Conservation (phyloP, 2,797 vertebrate species). For the Cottoperca gobio region DNA sequence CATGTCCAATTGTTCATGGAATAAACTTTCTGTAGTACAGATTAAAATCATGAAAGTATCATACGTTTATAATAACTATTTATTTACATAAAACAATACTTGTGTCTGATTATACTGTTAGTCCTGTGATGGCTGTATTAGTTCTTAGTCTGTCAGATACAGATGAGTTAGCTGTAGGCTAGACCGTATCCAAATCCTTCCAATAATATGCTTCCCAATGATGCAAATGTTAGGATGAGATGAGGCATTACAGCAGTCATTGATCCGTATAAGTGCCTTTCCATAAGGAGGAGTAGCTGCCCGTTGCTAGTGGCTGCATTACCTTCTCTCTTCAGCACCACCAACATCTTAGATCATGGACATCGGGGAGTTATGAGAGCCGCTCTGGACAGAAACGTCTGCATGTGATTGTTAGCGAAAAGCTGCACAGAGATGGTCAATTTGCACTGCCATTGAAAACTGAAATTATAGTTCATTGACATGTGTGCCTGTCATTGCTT, state of each 20-base stretch:
- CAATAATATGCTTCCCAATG: constrained; percentile 52
- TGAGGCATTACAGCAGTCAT: constrained; percentile 75
- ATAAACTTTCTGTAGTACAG: neutral
- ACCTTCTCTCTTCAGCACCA: constrained; percentile 69
- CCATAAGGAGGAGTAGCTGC: constrained; percentile 71
- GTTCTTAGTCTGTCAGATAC: constrained; percentile 5
- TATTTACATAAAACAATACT: neutral
- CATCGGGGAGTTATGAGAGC: constrained; percentile 32
- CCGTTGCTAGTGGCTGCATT: constrained; percentile 68
- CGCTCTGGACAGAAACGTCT: constrained; percentile 38
- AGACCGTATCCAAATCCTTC: constrained; percentile 40
- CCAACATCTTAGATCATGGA: constrained; percentile 49
- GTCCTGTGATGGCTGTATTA: neutral
- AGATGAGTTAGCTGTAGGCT: constrained; percentile 28
- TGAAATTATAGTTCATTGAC: constrained; percentile 26
- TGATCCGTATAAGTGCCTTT: constrained; percentile 85
- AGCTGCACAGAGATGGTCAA: constrained; percentile 43
- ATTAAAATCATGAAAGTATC: neutral
- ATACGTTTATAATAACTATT: neutral
- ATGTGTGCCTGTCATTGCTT: neutral
- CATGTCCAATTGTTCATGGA: neutral
- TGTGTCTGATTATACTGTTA: neutral
- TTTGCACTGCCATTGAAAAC: constrained; percentile 42
- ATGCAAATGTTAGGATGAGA: constrained; percentile 67
- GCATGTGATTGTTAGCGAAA: constrained; percentile 32